Evolutionary conservation across 2,113 vertebrate species (phyloP).

Genomic region (Siphamia tubifer): DNA sequence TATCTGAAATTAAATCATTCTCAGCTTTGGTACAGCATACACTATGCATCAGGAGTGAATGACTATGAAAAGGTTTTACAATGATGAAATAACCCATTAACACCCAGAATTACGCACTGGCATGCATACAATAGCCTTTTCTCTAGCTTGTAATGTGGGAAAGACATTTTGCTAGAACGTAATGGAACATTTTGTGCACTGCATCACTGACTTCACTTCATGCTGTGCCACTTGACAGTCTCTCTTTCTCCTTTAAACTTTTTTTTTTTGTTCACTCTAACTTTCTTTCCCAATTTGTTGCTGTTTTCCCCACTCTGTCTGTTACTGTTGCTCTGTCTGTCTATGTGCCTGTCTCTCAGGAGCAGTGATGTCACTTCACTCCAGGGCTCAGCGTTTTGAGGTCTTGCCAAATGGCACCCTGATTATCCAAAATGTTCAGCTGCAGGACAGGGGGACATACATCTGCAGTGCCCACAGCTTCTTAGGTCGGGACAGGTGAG

Average conservation of each 20-base stretch:
- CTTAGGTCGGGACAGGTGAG: constrained; percentile 83
- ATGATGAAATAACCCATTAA: constrained; percentile 43
- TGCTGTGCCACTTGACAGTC: constrained; percentile 12
- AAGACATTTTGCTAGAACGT: constrained; percentile 48
- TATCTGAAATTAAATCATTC: neutral
- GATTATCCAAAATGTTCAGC: constrained; percentile 83
- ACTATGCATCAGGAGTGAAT: neutral
- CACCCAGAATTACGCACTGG: constrained; percentile 43
- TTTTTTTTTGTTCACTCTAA: constrained; percentile 22
- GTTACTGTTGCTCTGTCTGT: constrained; percentile 8
- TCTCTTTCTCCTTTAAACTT: constrained; percentile 20
- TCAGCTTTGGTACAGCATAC: neutral
- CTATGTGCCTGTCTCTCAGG: constrained; percentile 74
- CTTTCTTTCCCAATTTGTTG: constrained; percentile 36
- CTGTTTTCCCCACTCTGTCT: constrained; percentile 19
- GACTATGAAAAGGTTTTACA: constrained; percentile 28
- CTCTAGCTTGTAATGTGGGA: constrained; percentile 37
- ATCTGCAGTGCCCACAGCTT: constrained; percentile 86
- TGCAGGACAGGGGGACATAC: constrained; percentile 91
- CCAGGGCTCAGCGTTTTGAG: constrained; percentile 84
- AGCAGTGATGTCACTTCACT: constrained; percentile 82
- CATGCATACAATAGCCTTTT: constrained; percentile 51
- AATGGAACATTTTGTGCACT: constrained; percentile 63
- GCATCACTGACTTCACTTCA: constrained; percentile 47
- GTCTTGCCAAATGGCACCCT: constrained; percentile 89